These are phyloP conservation scores for Tokudaia muenninki DNA, from an alignment of 2,797 vertebrate genomes.

Conservation along the genomic window DNA sequence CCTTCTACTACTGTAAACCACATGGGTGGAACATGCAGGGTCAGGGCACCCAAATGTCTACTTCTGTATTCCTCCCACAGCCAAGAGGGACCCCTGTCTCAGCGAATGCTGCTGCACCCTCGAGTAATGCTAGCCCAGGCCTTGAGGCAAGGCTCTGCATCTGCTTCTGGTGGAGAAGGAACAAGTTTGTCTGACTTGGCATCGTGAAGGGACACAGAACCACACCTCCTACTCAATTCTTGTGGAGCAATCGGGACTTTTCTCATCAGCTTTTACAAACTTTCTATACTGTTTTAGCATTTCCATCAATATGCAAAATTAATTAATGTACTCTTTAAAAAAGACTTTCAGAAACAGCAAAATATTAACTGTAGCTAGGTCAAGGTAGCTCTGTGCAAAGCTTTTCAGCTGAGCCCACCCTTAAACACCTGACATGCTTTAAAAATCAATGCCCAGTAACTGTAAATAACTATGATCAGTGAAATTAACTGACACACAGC, in stretches of 20 bases:
- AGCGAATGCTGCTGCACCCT: neutral
- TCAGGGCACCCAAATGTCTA: neutral
- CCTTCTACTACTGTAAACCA: neutral
- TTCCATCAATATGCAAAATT: constrained; percentile 37
- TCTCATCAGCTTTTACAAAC: constrained; percentile 7
- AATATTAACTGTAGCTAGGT: neutral
- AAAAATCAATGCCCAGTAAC: constrained; percentile 48
- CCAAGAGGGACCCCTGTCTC: neutral
- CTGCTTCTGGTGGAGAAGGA: neutral
- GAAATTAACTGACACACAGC: constrained; percentile 23
- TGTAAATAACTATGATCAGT: neutral
- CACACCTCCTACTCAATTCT: neutral
- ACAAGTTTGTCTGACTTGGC: neutral
- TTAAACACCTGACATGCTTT: constrained; percentile 22
- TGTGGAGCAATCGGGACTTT: neutral
- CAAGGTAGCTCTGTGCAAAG: constrained; percentile 36
- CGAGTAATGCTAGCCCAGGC: neutral
- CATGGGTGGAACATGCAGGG: neutral
- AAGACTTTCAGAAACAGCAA: constrained; percentile 42
- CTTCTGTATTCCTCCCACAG: neutral
- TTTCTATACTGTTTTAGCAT: neutral
- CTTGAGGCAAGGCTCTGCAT: neutral
- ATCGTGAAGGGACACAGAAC: neutral
- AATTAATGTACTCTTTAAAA: constrained; percentile 21
- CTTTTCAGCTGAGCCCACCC: constrained; percentile 37